phyloP scores from a whole-genome alignment of 1,140 invertebrate species.

The Anastrepha ludens region DNA sequence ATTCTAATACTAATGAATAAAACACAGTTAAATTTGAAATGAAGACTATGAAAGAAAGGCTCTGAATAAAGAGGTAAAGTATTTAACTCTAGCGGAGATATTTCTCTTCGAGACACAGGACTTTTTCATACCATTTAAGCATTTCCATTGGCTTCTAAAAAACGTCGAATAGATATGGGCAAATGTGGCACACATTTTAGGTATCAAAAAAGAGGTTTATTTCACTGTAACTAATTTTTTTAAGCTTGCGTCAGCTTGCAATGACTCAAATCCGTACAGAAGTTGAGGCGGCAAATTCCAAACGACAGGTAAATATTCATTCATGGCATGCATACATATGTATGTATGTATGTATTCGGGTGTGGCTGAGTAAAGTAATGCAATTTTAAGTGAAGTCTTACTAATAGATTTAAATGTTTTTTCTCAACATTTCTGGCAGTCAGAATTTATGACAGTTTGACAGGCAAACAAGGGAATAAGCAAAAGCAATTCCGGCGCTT shows the following conservation, averaged over 20 bases:
- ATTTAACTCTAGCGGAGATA: no score
- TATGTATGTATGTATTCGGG: neutral
- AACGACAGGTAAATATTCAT: neutral
- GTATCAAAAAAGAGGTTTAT: neutral
- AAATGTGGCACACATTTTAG: no score
- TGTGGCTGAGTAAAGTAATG: neutral
- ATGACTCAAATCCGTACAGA: slow-evolving; percentile 1
- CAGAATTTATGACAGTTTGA: slow-evolving; percentile 23
- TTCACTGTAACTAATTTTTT: neutral
- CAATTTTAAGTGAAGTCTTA: neutral
- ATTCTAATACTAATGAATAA: no score
- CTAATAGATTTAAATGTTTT: neutral
- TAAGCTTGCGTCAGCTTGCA: neutral
- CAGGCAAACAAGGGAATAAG: slow-evolving; percentile 25
- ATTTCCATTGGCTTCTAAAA: no score
- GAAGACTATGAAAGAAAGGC: no score
- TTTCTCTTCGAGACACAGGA: no score
- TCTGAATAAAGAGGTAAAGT: no score
- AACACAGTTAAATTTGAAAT: no score
- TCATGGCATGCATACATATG: neutral
- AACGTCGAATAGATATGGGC: no score
- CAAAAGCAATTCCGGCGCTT: neutral
- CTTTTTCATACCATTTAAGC: no score
- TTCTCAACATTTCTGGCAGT: neutral
- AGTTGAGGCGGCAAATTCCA: neutral